These are phyloP conservation scores for Zeus faber DNA, from an alignment of 2,113 vertebrate genomes.

Conservation along the genomic window DNA sequence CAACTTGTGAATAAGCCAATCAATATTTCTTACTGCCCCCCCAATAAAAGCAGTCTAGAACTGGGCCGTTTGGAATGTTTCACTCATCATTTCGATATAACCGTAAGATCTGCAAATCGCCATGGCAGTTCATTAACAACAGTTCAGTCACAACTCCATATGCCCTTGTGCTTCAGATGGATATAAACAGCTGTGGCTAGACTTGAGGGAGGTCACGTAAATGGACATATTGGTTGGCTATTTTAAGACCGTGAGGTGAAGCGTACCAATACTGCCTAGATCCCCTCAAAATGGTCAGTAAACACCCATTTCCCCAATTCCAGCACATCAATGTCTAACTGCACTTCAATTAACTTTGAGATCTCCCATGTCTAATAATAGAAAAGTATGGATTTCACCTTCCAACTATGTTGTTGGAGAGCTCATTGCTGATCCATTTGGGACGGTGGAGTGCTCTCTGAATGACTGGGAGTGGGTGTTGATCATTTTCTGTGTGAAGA, in stretches of 20 bases:
- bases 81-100: no score
- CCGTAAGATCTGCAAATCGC: no score
- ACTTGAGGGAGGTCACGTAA: no score
- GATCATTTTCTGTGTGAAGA: slow-evolving; percentile 16
- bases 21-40: no score
- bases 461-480: slow-evolving; percentile 24
- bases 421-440: slow-evolving; percentile 35
- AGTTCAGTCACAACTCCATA: no score
- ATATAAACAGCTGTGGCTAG: no score
- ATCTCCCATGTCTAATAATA: slow-evolving; percentile 48
- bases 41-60: no score
- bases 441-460: slow-evolving; percentile 27
- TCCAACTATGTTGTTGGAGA: slow-evolving; percentile 22
- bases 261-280: slow-evolving; percentile 31
- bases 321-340: slow-evolving; percentile 29
- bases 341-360: slow-evolving; percentile 42
- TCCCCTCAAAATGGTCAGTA: slow-evolving; percentile 43
- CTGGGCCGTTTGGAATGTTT: no score
- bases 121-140: no score
- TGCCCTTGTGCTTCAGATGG: no score
- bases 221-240: slow-evolving; percentile 36
- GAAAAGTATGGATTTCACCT: slow-evolving; percentile 31
- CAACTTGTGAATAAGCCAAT: no score
- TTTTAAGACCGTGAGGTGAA: slow-evolving; percentile 49
- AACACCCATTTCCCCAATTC: slow-evolving; percentile 40